Base-by-base conservation (phyloP, 2,888 invertebrate genomes). In the Brachypalpus laphriformis region DNA sequence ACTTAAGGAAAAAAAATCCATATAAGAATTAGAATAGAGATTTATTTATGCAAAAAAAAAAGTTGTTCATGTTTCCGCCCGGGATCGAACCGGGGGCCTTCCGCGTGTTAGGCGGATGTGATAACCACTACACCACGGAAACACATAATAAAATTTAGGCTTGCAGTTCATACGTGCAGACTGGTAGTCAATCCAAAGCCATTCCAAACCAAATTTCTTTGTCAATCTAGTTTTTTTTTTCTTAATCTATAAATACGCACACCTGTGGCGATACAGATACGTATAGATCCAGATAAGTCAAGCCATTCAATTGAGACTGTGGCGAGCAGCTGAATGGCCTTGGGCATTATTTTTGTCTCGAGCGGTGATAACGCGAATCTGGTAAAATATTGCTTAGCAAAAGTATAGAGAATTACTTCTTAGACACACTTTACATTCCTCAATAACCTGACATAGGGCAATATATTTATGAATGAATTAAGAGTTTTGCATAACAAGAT, bases 41-140 rank as follows among this genome's bases (percentile, higher is more conserved):
- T 2, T n/a, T 14, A 31, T 54, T 28, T n/a, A 66, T 61, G 63
- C 63, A 82, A 77, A 76, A 18, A 82, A 71, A 18, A 20, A 42
- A 68, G 63, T n/a, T 61, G 28, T 22, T 34, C 1, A n/a, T 90
- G 90, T 90, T 90, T 90, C 90, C 90, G 92, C 91, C 91, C 91
- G 91, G 92, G 91, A 90, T 92, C 91, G 92, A 92, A 92, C 92
- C 92, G 92, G 91, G 91, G 92, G 91, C 91, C 92, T 92, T 91
- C 91, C 91, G 92, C 92, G 92, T 92, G 92, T 92, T 90, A 91
- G 92, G 92, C 92, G 91, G 91, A 92, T 91, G 92, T 92, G 92
- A 92, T 92, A 92, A 92, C 90, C 92, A 88, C 90, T 92, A 90
- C 91, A 92, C 92, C 89, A 91, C 91, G 89, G 90, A 91, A 91